Conservation (phyloP, 2,888 invertebrate species). For the Cynaeus angustus region DNA sequence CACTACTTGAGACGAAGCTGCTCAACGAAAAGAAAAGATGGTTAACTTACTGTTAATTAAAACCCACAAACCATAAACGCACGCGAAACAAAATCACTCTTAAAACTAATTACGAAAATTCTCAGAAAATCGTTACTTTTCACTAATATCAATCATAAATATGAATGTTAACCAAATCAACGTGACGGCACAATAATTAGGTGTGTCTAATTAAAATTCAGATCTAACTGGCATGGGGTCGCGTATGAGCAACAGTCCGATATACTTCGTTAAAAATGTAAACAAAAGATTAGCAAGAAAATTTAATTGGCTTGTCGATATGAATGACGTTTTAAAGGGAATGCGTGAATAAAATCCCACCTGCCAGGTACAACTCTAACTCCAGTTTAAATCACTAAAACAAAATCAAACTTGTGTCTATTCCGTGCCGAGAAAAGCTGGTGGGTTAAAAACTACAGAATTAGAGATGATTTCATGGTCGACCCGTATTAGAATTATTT, state of each 20-base stretch:
- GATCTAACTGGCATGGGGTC: neutral
- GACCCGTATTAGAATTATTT: conserved; percentile 37
- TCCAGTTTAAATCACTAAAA: too few species aligned
- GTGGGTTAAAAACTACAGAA: conserved; percentile 42
- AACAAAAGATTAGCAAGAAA: conserved; percentile 32
- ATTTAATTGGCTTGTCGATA: conserved; percentile 22
- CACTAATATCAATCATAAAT: too few species aligned
- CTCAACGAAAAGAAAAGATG: conserved; percentile 3
- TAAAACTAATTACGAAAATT: too few species aligned
- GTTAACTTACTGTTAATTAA: neutral
- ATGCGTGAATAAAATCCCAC: conserved; percentile 32
- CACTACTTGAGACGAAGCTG: conserved; percentile 81
- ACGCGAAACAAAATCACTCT: neutral
- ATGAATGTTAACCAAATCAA: too few species aligned
- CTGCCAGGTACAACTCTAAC: conserved; percentile 31
- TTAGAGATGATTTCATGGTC: conserved; percentile 48
- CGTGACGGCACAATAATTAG: too few species aligned
- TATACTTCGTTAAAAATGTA: conserved; percentile 18
- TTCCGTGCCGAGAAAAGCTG: conserved; percentile 38
- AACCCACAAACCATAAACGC: neutral
- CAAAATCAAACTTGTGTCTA: too few species aligned
- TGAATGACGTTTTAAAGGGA: conserved; percentile 27
- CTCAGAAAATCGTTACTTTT: too few species aligned
- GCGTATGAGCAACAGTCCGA: neutral
- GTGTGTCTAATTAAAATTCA: neutral